A percentile compares a stretch with the other conserved stretches of the same genome.
phyloP scores from a whole-genome alignment of 1,140 invertebrate genomes.

The Brachionus paranguensis region DNA sequence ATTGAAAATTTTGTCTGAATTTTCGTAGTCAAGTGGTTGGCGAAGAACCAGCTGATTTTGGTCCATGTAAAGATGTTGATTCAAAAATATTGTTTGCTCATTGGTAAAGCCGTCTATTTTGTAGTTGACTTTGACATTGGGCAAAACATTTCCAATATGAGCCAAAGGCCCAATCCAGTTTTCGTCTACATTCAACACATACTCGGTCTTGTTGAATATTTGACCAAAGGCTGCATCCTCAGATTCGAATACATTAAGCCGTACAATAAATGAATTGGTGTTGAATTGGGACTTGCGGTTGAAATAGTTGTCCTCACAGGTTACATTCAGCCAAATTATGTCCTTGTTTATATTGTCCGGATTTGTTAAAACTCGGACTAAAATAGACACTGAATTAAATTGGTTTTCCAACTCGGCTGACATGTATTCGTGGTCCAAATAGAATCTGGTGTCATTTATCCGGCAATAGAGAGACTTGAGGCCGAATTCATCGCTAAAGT shows the following conservation, averaged over 20 bases:
- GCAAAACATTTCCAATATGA: not conserved
- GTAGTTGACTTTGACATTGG: not conserved
- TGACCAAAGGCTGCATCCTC: not conserved
- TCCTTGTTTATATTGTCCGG: not conserved
- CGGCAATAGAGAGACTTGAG: not conserved
- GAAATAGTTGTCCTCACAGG: conserved; percentile 40
- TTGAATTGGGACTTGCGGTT: not conserved
- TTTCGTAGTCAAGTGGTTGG: conserved; percentile 9
- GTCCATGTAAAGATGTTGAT: not conserved
- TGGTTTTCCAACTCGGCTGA: not conserved
- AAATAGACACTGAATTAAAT: not conserved
- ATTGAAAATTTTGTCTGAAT: not conserved
- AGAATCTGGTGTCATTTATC: conserved; percentile 33
- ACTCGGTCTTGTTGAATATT: not conserved
- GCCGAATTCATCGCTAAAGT: conserved; percentile 34
- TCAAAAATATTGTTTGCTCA: not conserved
- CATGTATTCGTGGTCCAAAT: conserved; percentile 32
- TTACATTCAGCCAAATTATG: conserved; percentile 19
- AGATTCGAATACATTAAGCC: not conserved
- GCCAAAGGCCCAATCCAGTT: not conserved
- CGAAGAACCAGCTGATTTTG: not conserved
- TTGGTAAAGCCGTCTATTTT: not conserved
- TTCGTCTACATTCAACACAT: conserved; percentile 17
- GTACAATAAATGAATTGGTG: not conserved
- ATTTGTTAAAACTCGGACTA: not conserved